phyloP scores from a whole-genome alignment of 2,797 vertebrate species.

The Cyprinella venusta region DNA sequence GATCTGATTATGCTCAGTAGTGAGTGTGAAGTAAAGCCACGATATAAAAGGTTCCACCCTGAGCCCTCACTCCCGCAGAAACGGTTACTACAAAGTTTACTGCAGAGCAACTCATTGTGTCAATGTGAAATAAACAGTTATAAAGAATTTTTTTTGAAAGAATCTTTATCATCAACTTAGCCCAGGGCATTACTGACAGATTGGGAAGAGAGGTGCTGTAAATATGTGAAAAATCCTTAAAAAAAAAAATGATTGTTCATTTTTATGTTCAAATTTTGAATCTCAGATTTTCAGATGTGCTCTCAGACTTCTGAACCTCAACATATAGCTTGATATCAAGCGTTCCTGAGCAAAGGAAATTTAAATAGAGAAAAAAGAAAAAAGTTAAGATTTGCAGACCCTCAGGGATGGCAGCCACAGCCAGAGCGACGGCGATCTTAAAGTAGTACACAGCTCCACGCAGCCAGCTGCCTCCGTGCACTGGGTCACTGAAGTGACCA shows the following conservation, averaged over 20 bases:
- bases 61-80: no score
- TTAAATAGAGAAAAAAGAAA: neutral
- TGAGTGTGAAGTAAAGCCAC: no score
- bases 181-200: no score
- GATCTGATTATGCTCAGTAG: no score
- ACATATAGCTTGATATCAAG: neutral
- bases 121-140: no score
- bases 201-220: no score
- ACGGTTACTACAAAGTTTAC: no score
- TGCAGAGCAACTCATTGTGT: no score
- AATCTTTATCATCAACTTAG: neutral
- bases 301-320: neutral
- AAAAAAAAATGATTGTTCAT: neutral
- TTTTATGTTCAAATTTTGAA: neutral
- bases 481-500: constrained; percentile 82
- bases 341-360: neutral
- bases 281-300: neutral
- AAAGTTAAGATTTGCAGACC: constrained; percentile 60
- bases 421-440: constrained; percentile 82
- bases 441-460: constrained; percentile 84
- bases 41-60: no score
- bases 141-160: no score
- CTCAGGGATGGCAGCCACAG: constrained; percentile 83
- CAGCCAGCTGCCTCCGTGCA: constrained; percentile 83
- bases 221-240: neutral